Base-by-base conservation (phyloP, 2,113 vertebrate genomes). In the Phalacrocorax carbo region DNA sequence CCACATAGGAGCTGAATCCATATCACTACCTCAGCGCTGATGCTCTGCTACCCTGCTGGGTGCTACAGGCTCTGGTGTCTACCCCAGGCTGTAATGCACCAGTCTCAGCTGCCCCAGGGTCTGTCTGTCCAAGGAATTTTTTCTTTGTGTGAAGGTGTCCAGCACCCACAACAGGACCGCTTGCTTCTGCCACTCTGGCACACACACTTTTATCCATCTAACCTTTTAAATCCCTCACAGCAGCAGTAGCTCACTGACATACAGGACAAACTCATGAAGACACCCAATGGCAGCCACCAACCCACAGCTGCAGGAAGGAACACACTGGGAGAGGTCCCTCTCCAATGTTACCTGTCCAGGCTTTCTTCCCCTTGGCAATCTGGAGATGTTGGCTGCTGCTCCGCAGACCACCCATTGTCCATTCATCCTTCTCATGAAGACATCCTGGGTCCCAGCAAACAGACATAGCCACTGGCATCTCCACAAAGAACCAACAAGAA, bases 1-100 rank as follows among this genome's bases (percentile, higher is more conserved):
- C 16, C 38, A 62, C 5, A 3, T 15, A 17, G 4, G 11, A 82
- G 12, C n/a, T 5, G 4, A 91, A 54, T 49, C 27, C 30, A 22
- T 12, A 4, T 44, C 46, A 42, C 10, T 58, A 2, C 5, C n/a
- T 66, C 55, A 44, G 0, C 0, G 0, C 16, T 69, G 49, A 9
- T 60, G n/a, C 15, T 57, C 13, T 73, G 13, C 10, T 69, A 30
- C 15, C 14, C 40, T 65, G 36, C n/a, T 26, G 2, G 2, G 22
- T 81, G 64, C 48, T 69, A 8, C 32, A 46, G 44, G 17, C 22
- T 27, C 34, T 44, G 42, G 10, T 54, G 30, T 42, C 51, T 21
- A 29, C 36, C 25, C 11, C 55, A n/a, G 23, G 15, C 19, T 65
- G n/a, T 30, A 34, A n/a, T 8, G 3, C 9, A 42, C 7, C 64